A percentile compares a stretch with the other conserved stretches of the same genome.
Conservation (phyloP, 2,113 vertebrate species). For the Coryphaenoides rupestris region DNA sequence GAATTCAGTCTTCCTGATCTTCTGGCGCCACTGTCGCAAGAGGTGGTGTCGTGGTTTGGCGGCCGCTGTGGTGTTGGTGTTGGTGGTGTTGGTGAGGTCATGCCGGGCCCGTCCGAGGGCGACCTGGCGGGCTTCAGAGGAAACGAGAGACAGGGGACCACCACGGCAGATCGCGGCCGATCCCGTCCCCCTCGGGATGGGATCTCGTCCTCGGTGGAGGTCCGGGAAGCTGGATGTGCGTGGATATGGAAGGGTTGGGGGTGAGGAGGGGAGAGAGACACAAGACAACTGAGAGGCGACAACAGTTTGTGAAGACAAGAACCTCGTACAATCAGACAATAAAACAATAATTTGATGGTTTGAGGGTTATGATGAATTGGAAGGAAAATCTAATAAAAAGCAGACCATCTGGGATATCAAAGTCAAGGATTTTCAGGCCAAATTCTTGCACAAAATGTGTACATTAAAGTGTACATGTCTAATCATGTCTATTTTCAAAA, state of each 20-base stretch:
- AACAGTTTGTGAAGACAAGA: not conserved
- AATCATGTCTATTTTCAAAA: too few relatives aligned
- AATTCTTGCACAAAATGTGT: too few relatives aligned
- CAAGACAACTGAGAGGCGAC: too few relatives aligned
- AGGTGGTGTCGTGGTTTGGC: not conserved
- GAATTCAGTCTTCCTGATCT: not conserved
- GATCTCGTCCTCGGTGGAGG: not conserved
- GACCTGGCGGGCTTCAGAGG: conserved; percentile 1
- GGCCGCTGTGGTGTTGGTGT: not conserved
- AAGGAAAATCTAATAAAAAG: too few relatives aligned
- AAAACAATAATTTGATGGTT: not conserved
- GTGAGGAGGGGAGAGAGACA: not conserved
- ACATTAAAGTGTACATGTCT: too few relatives aligned
- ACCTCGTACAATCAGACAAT: not conserved
- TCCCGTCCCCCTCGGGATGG: conserved; percentile 17
- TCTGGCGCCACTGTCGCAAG: not conserved
- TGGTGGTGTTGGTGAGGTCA: conserved; percentile 26
- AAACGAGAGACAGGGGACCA: conserved; percentile 30
- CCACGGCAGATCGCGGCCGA: conserved; percentile 17
- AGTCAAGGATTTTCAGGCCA: too few relatives aligned
- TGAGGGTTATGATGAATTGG: too few relatives aligned
- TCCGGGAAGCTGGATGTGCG: conserved; percentile 20
- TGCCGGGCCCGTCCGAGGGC: conserved; percentile 12
- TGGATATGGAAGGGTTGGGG: not conserved
- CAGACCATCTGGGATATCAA: too few relatives aligned